Percentiles rank a stretch among this genome's conserved stretches.
Conservation (phyloP, 2,113 vertebrate genomes). For the Aix galericulata region DNA sequence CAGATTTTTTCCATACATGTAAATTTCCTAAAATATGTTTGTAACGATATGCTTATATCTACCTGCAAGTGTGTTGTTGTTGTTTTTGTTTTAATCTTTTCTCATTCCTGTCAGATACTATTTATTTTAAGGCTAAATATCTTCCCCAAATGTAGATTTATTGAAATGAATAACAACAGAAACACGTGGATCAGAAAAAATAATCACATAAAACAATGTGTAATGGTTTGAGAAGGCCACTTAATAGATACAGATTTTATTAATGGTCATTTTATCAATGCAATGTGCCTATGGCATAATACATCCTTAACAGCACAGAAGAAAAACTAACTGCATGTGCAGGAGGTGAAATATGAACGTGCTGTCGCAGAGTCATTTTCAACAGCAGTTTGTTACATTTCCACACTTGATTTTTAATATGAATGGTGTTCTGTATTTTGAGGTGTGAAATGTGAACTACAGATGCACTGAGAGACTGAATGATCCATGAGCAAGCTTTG, state of each 20-base stretch:
- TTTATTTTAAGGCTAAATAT: background rate
- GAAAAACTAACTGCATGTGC: background rate
- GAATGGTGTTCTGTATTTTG: background rate
- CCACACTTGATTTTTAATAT: background rate
- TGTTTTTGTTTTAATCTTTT: background rate
- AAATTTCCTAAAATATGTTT: background rate
- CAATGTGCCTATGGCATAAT: background rate
- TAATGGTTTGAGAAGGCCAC: background rate
- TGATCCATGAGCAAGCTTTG: background rate
- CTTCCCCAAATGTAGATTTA: background rate
- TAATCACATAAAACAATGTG: background rate
- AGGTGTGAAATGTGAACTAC: conserved; percentile 31
- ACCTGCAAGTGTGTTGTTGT: background rate
- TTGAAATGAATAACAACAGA: background rate
- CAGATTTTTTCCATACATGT: background rate
- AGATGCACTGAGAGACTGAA: background rate
- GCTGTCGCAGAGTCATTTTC: background rate
- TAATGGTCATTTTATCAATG: background rate
- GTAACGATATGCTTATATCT: background rate
- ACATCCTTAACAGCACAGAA: background rate
- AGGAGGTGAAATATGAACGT: background rate
- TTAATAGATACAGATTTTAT: background rate
- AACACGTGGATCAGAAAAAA: background rate
- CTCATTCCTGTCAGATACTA: background rate
- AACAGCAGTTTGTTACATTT: background rate